Conservation (phyloP, 2,797 vertebrate genomes). For the Antennarius maculatus region DNA sequence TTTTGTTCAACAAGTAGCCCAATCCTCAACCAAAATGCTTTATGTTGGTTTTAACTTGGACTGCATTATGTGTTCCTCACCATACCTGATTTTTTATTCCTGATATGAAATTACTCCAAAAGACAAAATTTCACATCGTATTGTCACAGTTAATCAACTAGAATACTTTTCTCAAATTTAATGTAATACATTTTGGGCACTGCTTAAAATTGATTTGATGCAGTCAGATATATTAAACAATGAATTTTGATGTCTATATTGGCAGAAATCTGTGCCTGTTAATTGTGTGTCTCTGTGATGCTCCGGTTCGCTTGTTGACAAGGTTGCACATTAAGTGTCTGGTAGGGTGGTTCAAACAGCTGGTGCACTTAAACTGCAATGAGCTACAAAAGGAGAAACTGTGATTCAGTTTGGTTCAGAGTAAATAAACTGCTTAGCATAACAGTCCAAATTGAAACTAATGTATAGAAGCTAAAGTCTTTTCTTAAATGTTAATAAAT, state of each 20-base stretch:
- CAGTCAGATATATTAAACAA: background rate
- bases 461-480: background rate
- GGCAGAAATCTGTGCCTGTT: slow-evolving; percentile 16
- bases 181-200: background rate
- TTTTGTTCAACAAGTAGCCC: background rate
- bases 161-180: background rate
- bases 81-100: background rate
- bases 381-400: background rate
- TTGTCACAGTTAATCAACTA: background rate
- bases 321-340: slow-evolving; percentile 17
- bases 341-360: slow-evolving; percentile 13
- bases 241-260: too few species aligned
- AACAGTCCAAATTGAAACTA: background rate
- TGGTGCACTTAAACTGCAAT: slow-evolving; percentile 19
- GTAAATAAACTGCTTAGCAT: background rate
- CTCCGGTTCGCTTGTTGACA: slow-evolving; percentile 22
- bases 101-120: background rate
- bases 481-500: background rate
- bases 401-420: background rate
- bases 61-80: slow-evolving; percentile 3
- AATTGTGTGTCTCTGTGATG: slow-evolving; percentile 26
- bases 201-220: background rate
- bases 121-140: background rate
- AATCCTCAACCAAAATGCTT: background rate
- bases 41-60: background rate